Conservation (phyloP, 2,797 vertebrate genomes). For the Crypturellus tataupa region DNA sequence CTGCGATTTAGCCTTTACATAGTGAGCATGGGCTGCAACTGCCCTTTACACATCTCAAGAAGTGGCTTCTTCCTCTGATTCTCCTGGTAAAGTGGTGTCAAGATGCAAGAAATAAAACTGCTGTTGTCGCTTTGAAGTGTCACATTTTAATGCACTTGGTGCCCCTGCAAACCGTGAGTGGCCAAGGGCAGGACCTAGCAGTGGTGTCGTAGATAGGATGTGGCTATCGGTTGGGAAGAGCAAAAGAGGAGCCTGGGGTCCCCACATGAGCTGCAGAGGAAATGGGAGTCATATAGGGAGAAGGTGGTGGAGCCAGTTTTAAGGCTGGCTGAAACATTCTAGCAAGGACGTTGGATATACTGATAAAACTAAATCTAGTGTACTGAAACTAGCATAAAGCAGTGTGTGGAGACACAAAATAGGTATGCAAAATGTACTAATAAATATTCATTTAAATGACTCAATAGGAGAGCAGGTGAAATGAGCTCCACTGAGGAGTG, state of each 20-base stretch:
- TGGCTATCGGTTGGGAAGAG: not conserved
- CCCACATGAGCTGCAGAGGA: not conserved
- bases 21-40: not conserved
- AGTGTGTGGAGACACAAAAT: not conserved
- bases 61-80: not conserved
- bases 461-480: not conserved
- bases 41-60: not conserved
- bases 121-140: not conserved
- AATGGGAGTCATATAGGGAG: not conserved
- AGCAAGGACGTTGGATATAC: not conserved
- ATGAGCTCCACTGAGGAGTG: not conserved
- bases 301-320: not conserved
- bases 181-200: not conserved
- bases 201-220: not conserved
- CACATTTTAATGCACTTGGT: not conserved
- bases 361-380: not conserved
- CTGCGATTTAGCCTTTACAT: too few species aligned
- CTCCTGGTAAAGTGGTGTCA: not conserved
- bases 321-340: not conserved
- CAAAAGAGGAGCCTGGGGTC: not conserved
- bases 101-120: not conserved
- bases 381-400: too few species aligned
- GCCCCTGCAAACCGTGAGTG: not conserved
- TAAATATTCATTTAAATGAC: not conserved
- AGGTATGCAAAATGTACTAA: not conserved